phyloP scores from a whole-genome alignment of 1,140 invertebrate genomes.

The Trissolcus basalis region DNA sequence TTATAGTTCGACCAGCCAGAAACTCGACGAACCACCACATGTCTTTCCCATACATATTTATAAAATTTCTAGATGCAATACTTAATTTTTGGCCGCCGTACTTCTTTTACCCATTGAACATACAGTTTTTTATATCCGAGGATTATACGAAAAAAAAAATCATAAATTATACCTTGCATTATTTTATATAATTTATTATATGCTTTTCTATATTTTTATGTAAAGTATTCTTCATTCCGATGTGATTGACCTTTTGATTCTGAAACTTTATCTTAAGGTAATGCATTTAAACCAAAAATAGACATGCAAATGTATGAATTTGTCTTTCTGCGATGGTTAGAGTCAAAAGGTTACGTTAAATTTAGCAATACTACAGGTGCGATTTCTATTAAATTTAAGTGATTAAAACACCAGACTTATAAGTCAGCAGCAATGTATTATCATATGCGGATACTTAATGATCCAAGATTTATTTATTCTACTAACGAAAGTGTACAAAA shows the following conservation, averaged over 20 bases:
- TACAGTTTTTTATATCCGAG: too few relatives aligned
- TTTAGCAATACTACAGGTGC: constrained; percentile 9
- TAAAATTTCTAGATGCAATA: constrained; percentile 15
- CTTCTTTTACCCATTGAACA: too few relatives aligned
- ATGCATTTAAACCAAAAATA: neutral
- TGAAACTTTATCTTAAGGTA: too few relatives aligned
- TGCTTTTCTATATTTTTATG: neutral
- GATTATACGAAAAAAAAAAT: too few relatives aligned
- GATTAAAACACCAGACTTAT: too few relatives aligned
- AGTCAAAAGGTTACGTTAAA: neutral
- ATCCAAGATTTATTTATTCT: constrained; percentile 6
- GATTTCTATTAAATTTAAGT: neutral
- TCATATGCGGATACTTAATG: constrained; percentile 8
- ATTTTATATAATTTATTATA: neutral
- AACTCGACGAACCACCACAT: neutral
- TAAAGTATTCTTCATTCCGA: neutral
- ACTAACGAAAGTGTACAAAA: constrained; percentile 4
- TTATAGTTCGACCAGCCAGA: neutral
- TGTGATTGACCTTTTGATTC: neutral
- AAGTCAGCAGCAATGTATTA: neutral
- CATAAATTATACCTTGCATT: too few relatives aligned
- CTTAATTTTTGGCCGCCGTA: constrained; percentile 19
- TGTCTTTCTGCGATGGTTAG: neutral
- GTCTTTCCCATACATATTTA: constrained; percentile 2
- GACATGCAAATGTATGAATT: neutral